Conservation (phyloP, 2,888 invertebrate genomes). For the Thymelicus acteon region DNA sequence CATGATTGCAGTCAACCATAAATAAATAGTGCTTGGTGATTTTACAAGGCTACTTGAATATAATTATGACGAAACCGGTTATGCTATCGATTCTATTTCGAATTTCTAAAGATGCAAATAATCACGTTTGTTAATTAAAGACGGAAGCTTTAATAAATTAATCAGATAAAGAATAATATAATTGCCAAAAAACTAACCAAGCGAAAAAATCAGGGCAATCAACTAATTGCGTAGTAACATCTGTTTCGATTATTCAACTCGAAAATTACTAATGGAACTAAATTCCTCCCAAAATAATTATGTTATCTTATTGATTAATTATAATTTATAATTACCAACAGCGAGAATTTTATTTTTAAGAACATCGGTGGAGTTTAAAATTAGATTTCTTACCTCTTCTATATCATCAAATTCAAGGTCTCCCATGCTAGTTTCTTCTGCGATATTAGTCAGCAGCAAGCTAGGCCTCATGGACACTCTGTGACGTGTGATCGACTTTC, state of each 20-base stretch:
- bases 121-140: constrained; percentile 5
- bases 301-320: no score
- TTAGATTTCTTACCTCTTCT: constrained; percentile 66
- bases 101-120: neutral
- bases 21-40: neutral
- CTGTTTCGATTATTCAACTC: no score
- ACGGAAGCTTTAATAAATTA: constrained; percentile 1
- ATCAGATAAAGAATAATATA: neutral
- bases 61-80: constrained; percentile 1
- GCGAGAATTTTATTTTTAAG: neutral
- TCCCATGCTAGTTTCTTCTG: constrained; percentile 64
- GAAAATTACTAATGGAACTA: no score
- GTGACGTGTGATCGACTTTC: constrained; percentile 56
- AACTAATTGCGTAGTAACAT: no score
- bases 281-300: no score
- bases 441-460: constrained; percentile 71
- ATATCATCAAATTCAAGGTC: constrained; percentile 63
- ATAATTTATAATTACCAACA: neutral
- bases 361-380: neutral
- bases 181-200: neutral
- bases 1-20: neutral
- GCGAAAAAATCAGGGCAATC: neutral
- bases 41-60: constrained; percentile 5
- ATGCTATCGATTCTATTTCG: neutral
- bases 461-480: constrained; percentile 76